A percentile compares a stretch with the other conserved stretches of the same genome.
Evolutionary conservation across 2,113 vertebrate species (phyloP).

Genomic region (Macheiramphus alcinus): DNA sequence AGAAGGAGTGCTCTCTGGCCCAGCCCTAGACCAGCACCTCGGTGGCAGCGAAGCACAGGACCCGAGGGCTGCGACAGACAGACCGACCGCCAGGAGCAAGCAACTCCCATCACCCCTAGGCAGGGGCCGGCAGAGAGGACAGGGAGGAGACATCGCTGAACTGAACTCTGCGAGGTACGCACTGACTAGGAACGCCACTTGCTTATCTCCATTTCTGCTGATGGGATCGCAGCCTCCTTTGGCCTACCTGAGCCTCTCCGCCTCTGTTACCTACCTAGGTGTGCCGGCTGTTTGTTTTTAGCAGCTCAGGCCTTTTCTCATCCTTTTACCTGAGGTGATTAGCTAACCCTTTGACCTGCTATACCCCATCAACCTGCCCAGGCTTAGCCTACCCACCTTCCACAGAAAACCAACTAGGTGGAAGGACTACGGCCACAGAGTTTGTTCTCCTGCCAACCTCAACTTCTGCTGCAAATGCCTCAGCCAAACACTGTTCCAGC

Average conservation of each 20-base stretch:
- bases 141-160: not conserved
- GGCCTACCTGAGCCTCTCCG: not conserved
- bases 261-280: not conserved
- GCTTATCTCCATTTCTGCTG: not conserved
- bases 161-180: not conserved
- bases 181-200: not conserved
- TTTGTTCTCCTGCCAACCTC: not conserved
- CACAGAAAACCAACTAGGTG: not conserved
- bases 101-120: fast-evolving
- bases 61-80: not conserved
- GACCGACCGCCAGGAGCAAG: not conserved
- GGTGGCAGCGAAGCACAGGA: not conserved
- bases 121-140: not conserved
- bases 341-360: constrained; percentile 38
- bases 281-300: not conserved
- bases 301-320: not conserved
- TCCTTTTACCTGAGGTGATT: not conserved
- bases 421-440: not conserved
- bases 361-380: not conserved
- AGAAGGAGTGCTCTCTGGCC: not conserved
- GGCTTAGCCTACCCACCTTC: not conserved
- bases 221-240: not conserved
- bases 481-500: not conserved
- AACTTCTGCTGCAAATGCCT: not conserved
- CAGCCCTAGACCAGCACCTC: not conserved